These are phyloP conservation scores for Sturnira hondurensis DNA, from an alignment of 2,113 vertebrate genomes.

Conservation along the genomic window DNA sequence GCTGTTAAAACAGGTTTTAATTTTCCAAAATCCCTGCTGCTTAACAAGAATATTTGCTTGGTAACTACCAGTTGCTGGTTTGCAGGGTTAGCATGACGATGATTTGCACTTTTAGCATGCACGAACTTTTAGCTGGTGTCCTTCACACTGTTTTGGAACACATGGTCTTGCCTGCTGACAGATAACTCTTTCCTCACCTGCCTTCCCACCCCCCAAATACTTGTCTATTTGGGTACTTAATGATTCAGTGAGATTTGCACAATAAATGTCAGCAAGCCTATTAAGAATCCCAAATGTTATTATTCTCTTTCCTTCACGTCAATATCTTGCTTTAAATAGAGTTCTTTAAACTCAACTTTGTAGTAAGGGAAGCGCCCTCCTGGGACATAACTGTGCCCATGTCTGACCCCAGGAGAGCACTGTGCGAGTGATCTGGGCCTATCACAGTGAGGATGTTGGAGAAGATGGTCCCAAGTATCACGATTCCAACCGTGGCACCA, in stretches of 20 bases:
- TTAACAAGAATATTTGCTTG: neutral
- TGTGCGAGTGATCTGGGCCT: constrained; percentile 90
- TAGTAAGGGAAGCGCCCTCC: neutral
- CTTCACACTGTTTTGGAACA: neutral
- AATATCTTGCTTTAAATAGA: neutral
- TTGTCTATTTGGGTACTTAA: neutral
- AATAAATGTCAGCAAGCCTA: neutral
- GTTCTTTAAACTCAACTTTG: neutral
- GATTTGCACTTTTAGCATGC: neutral
- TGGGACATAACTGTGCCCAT: neutral
- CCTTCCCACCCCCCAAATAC: too few species aligned
- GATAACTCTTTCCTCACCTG: too few species aligned
- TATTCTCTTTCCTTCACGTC: neutral
- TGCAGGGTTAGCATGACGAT: neutral
- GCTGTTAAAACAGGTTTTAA: neutral
- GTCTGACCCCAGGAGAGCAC: constrained; percentile 84
- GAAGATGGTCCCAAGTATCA: constrained; percentile 85
- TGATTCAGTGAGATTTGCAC: neutral
- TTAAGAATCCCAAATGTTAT: neutral
- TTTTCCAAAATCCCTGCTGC: neutral
- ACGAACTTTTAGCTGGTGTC: neutral
- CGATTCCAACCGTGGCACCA: constrained; percentile 84
- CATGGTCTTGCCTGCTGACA: neutral
- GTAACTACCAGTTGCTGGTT: neutral
- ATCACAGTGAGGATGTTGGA: constrained; percentile 84